phyloP scores from a whole-genome alignment of 2,888 invertebrate genomes.

The Sturmia bella region DNA sequence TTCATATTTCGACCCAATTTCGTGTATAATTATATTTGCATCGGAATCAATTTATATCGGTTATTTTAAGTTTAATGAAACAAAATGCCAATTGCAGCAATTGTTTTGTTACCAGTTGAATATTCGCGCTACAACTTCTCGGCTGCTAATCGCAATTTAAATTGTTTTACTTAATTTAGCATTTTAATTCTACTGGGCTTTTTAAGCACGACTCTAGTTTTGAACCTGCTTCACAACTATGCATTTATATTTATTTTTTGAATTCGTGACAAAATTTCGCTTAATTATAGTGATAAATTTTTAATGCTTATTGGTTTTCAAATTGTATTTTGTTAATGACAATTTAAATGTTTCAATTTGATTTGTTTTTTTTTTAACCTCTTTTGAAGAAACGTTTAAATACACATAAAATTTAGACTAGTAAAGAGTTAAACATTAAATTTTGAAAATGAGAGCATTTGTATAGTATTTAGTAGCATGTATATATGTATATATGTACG shows the following conservation, averaged over 20 bases:
- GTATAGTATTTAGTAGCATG: constrained; percentile 1
- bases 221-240: constrained; percentile 62
- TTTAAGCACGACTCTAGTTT: constrained; percentile 68
- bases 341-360: constrained; percentile 43
- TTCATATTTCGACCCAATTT: constrained; percentile 28
- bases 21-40: no score
- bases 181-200: constrained; percentile 38
- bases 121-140: constrained; percentile 49
- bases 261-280: constrained; percentile 35
- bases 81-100: constrained; percentile 48
- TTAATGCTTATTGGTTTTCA: constrained; percentile 68
- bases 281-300: constrained; percentile 57
- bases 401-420: constrained; percentile 61
- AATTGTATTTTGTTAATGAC: constrained; percentile 28
- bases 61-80: constrained; percentile 28
- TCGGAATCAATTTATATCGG: neutral
- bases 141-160: constrained; percentile 29
- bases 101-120: constrained; percentile 29
- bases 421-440: constrained; percentile 40
- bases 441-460: constrained; percentile 23
- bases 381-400: constrained; percentile 17
- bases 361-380: constrained; percentile 25
- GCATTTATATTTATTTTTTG: constrained; percentile 18
- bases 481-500: constrained; percentile 20
- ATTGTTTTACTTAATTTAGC: neutral